Conservation (phyloP, 2,888 invertebrate genomes). For the Augochlorella aurata region DNA sequence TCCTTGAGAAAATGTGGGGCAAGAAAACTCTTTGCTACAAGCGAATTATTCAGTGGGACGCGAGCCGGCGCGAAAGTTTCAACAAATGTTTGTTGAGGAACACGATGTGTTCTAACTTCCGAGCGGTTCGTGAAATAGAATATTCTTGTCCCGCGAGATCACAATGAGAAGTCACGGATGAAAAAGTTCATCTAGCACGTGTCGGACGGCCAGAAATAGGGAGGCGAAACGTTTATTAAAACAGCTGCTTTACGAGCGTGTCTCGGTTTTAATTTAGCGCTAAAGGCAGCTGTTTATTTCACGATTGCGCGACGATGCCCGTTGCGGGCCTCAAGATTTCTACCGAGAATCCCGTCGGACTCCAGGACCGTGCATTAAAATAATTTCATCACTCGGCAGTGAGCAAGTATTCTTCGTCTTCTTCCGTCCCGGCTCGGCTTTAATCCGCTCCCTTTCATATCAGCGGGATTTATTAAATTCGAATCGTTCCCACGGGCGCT, state of each 20-base stretch:
- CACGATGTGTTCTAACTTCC: not conserved
- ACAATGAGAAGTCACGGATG: not conserved
- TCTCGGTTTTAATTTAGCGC: conserved; percentile 43
- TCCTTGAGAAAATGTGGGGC: too few relatives aligned
- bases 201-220: conserved; percentile 1
- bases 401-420: not conserved
- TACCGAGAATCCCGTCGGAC: not conserved
- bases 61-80: too few relatives aligned
- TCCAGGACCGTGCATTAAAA: conserved; percentile 17
- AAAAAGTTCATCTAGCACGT: conserved; percentile 19
- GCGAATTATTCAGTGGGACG: too few relatives aligned
- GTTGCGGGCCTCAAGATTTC: conserved; percentile 20
- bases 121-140: not conserved
- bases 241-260: conserved; percentile 34
- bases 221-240: conserved; percentile 4
- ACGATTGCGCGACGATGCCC: conserved; percentile 22
- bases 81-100: too few relatives aligned
- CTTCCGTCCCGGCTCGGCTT: not conserved
- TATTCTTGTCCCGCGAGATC: not conserved
- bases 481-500: not conserved
- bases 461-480: not conserved
- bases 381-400: conserved; percentile 28
- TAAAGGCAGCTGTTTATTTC: conserved; percentile 41
- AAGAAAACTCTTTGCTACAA: too few relatives aligned
- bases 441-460: not conserved